These are phyloP conservation scores for Tarsius wallacei DNA, from an alignment of 2,797 vertebrate species.

Conservation along the genomic window DNA sequence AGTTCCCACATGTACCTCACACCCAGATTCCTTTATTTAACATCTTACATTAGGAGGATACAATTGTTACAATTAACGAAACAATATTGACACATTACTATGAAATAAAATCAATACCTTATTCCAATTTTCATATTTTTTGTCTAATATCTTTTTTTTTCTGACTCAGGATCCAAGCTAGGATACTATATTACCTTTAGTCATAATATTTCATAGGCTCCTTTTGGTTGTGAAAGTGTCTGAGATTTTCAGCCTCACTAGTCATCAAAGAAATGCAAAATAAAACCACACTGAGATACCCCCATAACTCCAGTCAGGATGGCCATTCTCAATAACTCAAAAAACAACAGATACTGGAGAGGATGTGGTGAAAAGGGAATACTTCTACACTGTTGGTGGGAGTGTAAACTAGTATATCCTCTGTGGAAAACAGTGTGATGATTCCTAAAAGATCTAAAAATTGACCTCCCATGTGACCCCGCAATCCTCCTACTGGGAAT, in stretches of 20 bases:
- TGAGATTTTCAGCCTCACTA: background rate
- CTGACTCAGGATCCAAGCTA: background rate
- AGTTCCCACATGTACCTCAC: background rate
- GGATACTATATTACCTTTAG: background rate
- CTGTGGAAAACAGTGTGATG: no score
- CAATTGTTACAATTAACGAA: background rate
- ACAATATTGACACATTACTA: background rate
- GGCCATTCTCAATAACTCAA: no score
- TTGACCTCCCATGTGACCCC: no score
- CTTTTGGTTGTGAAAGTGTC: background rate
- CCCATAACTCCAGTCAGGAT: no score
- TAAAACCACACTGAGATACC: no score
- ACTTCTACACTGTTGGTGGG: no score
- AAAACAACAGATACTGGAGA: no score
- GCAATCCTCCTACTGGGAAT: no score
- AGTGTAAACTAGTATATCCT: no score
- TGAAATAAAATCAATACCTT: background rate
- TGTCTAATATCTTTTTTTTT: background rate
- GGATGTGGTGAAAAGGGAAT: no score
- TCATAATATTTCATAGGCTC: background rate
- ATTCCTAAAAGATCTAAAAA: no score
- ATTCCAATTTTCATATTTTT: background rate
- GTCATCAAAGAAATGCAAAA: no score
- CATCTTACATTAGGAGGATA: background rate
- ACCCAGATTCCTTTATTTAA: background rate